Evolutionary conservation across 2,888 invertebrate species (phyloP).

Genomic region (Lepetodrilus schrolli): DNA sequence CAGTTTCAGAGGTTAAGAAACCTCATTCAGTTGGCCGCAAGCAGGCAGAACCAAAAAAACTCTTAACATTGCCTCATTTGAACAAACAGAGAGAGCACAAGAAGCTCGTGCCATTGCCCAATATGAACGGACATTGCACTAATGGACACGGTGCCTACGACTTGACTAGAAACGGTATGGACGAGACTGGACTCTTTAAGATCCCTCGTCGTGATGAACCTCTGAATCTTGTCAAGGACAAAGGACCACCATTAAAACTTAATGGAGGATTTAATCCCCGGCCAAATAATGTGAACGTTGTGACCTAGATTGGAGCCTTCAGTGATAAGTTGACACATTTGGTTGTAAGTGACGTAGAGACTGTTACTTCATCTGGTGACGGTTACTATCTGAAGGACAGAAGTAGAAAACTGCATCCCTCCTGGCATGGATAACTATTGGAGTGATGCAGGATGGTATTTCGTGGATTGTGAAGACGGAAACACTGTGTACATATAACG

Average conservation of each 20-base stretch:
- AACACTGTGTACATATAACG: too few species aligned
- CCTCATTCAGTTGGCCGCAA: constrained; percentile 11
- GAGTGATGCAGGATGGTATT: too few species aligned
- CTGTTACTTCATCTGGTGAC: too few species aligned
- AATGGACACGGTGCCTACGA: constrained; percentile 12
- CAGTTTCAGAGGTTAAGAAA: background rate
- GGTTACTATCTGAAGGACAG: too few species aligned
- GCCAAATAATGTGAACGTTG: constrained; percentile 7
- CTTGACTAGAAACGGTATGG: background rate
- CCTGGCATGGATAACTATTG: too few species aligned
- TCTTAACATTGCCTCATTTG: too few species aligned
- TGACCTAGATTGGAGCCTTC: background rate
- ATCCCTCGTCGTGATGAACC: constrained; percentile 44
- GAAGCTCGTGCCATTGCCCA: too few species aligned
- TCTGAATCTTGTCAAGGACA: constrained; percentile 45
- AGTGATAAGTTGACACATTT: too few species aligned
- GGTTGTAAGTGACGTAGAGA: too few species aligned
- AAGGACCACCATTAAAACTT: background rate
- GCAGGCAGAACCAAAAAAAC: constrained; percentile 20
- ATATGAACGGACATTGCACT: constrained; percentile 13
- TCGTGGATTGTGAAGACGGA: too few species aligned
- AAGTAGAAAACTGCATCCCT: too few species aligned
- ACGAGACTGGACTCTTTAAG: constrained; percentile 27
- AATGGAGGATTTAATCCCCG: constrained; percentile 2
- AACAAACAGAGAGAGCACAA: too few species aligned